These are phyloP conservation scores for Oncorhynchus clarkii DNA, from an alignment of 2,113 vertebrate genomes.

Conservation along the genomic window DNA sequence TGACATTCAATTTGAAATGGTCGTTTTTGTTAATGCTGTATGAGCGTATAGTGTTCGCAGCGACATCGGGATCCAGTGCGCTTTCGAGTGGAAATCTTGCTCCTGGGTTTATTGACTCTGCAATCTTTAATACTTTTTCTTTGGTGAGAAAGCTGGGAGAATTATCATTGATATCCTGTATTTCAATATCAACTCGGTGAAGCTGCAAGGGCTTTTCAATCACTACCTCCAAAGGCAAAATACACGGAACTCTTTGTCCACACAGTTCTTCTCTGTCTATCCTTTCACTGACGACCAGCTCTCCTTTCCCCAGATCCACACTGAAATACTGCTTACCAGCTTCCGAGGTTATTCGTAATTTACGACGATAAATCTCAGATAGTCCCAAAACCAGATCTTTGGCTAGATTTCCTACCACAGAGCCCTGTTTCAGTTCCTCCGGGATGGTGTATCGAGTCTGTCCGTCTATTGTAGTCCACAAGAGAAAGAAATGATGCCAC, in stretches of 20 bases:
- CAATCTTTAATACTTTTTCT: slow-evolving; percentile 74
- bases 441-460: slow-evolving; percentile 73
- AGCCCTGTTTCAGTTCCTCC: slow-evolving; percentile 72
- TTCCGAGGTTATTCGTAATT: slow-evolving; percentile 81
- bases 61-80: slow-evolving; percentile 71
- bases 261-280: slow-evolving; percentile 77
- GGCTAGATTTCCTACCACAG: slow-evolving; percentile 78
- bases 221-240: slow-evolving; percentile 73
- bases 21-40: slow-evolving; percentile 69
- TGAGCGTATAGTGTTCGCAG: slow-evolving; percentile 64
- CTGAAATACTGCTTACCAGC: slow-evolving; percentile 81
- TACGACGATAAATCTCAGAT: slow-evolving; percentile 78
- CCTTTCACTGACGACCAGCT: slow-evolving; percentile 69
- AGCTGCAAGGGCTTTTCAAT: slow-evolving; percentile 73
- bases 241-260: slow-evolving; percentile 63
- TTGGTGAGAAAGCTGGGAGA: slow-evolving; percentile 74
- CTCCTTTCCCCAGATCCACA: slow-evolving; percentile 71
- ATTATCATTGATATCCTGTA: slow-evolving; percentile 82
- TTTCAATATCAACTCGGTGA: slow-evolving; percentile 78
- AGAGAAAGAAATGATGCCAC: slow-evolving; percentile 57
- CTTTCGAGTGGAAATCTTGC: slow-evolving; percentile 71
- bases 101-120: slow-evolving; percentile 71
- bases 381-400: slow-evolving; percentile 82
- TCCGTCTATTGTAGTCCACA: slow-evolving; percentile 71
- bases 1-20: slow-evolving; percentile 68